phyloP scores from a whole-genome alignment of 2,113 vertebrate genomes.

The Tympanuchus pallidicinctus region DNA sequence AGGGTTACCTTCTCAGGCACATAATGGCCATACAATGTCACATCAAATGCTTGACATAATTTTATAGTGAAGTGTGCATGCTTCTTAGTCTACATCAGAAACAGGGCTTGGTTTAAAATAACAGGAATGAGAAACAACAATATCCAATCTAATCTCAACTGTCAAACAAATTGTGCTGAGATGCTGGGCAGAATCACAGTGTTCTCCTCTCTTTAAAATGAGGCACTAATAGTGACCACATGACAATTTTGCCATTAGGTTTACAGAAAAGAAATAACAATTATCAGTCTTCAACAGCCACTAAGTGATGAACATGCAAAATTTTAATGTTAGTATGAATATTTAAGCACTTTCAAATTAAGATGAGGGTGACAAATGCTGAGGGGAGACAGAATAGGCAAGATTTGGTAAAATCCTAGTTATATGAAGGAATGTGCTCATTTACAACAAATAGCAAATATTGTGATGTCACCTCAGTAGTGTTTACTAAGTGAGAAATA shows the following conservation, averaged over 20 bases:
- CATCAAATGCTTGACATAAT: neutral
- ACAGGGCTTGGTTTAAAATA: accelerated
- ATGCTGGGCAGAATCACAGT: neutral
- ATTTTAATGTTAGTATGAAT: neutral
- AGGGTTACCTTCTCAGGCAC: neutral
- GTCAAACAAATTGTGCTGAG: neutral
- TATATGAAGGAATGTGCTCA: neutral
- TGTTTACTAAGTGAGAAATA: neutral
- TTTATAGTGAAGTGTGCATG: neutral
- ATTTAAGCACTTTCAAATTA: neutral
- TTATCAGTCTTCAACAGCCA: slow-evolving; percentile 14
- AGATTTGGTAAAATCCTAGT: neutral
- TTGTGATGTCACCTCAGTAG: neutral
- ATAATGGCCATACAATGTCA: accelerated
- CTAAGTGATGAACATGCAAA: neutral
- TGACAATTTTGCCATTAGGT: accelerated
- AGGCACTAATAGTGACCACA: neutral
- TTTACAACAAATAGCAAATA: neutral
- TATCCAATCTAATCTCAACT: neutral
- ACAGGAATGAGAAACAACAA: neutral
- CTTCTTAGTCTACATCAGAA: neutral
- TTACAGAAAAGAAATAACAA: neutral
- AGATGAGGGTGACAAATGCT: neutral
- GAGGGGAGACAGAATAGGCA: neutral
- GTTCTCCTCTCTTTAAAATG: neutral